Evolutionary conservation across 2,113 vertebrate species (phyloP).

Genomic region (Macquaria ambigua): DNA sequence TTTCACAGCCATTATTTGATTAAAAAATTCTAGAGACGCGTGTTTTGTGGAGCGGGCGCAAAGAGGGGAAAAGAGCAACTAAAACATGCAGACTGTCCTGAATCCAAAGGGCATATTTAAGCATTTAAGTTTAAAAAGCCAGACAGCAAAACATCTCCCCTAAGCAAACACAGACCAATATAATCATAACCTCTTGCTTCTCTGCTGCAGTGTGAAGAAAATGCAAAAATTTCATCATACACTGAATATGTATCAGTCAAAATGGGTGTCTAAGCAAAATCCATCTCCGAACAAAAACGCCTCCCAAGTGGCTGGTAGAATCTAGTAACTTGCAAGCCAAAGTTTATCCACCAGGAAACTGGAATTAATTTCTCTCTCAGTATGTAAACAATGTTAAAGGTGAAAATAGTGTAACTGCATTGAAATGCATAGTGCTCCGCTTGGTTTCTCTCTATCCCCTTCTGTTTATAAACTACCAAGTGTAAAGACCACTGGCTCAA

Average conservation of each 20-base stretch:
- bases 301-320: slow-evolving; percentile 4
- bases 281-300: neutral
- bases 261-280: slow-evolving; percentile 20
- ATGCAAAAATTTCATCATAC: slow-evolving; percentile 43
- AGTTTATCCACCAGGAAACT: slow-evolving; percentile 17
- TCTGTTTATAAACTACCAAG: neutral
- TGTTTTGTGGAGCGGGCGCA: slow-evolving; percentile 12
- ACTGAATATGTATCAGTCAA: slow-evolving; percentile 44
- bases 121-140: slow-evolving; percentile 16
- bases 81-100: neutral
- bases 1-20: slow-evolving; percentile 56
- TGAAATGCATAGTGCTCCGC: slow-evolving; percentile 1
- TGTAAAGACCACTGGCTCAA: neutral
- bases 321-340: slow-evolving; percentile 8
- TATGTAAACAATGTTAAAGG: slow-evolving; percentile 25
- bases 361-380: neutral
- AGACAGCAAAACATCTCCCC: slow-evolving; percentile 14
- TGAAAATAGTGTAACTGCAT: neutral
- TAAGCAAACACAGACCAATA: slow-evolving; percentile 30
- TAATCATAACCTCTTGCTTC: slow-evolving; percentile 22
- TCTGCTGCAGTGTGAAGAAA: slow-evolving; percentile 16
- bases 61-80: neutral
- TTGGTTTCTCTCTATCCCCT: slow-evolving; percentile 10
- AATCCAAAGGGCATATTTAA: slow-evolving; percentile 40
- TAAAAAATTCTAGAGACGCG: neutral